These are phyloP conservation scores for Nezara viridula DNA, from an alignment of 2,888 invertebrate species.

Conservation along the genomic window DNA sequence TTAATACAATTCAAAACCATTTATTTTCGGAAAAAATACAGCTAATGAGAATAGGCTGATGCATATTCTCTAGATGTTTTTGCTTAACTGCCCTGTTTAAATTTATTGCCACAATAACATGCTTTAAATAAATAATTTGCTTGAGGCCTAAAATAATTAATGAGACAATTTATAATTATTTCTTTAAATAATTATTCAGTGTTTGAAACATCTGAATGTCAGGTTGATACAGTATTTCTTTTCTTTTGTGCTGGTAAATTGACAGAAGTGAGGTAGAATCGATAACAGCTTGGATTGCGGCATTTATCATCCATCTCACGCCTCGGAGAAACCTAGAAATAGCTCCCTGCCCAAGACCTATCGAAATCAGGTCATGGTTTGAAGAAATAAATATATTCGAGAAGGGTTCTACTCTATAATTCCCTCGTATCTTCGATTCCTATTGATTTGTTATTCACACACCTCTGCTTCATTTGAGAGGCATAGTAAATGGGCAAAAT, in stretches of 20 bases:
- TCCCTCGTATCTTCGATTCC: neutral
- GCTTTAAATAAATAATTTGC: no score
- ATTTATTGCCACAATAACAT: no score
- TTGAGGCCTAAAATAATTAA: no score
- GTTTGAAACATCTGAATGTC: no score
- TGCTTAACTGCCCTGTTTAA: no score
- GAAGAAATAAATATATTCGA: neutral
- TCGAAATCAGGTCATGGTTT: neutral
- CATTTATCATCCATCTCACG: slow-evolving; percentile 4
- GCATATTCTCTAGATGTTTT: no score
- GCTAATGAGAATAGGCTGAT: no score
- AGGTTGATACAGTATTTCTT: no score
- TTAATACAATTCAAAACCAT: no score
- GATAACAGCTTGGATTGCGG: neutral
- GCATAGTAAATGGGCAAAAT: neutral
- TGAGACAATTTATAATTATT: no score
- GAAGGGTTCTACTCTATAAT: neutral
- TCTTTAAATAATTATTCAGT: no score
- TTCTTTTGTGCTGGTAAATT: neutral
- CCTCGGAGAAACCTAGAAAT: neutral
- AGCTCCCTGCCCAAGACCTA: neutral
- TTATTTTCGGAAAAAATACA: no score
- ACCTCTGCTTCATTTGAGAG: neutral
- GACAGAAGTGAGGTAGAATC: neutral
- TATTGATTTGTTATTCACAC: neutral